Base-by-base conservation (phyloP, 2,797 vertebrate species). In the Coregonus suidteri region DNA sequence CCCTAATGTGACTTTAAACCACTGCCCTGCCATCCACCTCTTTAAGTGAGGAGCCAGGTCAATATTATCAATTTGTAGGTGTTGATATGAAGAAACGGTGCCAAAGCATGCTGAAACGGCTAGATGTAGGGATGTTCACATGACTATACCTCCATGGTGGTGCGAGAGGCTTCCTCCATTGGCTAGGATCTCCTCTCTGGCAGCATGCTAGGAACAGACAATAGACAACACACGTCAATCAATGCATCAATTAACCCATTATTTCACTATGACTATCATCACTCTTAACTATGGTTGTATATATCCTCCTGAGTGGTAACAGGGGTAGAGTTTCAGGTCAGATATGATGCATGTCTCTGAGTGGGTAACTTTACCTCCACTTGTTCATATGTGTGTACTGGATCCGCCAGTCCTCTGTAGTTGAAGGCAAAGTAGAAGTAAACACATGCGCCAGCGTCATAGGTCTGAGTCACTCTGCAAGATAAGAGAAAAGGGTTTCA, bases 341-440 rank as follows among this genome's bases (percentile, higher is more conserved):
- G n/a, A 6, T 14, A 65, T 30, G 14, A 53, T 6, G 25, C 14
- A 34, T 47, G 31, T 35, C 51, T 20, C 14, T 13, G 30, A 25
- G 6, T 1, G 11, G 88, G 93, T 94, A 85, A 1, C n/a, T 87
- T 89, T 95, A 99, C 98, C 96, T 99, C 98, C 74, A 99, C 97
- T 94, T 98, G 93, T 88, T 98, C 97, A 87, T 96, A 98, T 80
- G 98, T 96, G 14, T 96, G 93, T 84, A 99, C 79, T 47, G 98
- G 98, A 82, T 99, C 96, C 71, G 95, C 91, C 88, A 99, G 96
- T 91, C 98, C 98, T 90, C 98, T 95, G 94, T 99, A 99, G 94
- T 99, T 98, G 94, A 98, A 99, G 94, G 97, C 98, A 93, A 99
- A 98, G 94, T 99, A 99, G 94, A 99, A 99, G 94, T 99, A 99